Evolutionary conservation across 64 coral and sea anemone genomes (phyloP), one percentile per base, ranked within the genome.

Genomic region (Acropora tenuis): DNA sequence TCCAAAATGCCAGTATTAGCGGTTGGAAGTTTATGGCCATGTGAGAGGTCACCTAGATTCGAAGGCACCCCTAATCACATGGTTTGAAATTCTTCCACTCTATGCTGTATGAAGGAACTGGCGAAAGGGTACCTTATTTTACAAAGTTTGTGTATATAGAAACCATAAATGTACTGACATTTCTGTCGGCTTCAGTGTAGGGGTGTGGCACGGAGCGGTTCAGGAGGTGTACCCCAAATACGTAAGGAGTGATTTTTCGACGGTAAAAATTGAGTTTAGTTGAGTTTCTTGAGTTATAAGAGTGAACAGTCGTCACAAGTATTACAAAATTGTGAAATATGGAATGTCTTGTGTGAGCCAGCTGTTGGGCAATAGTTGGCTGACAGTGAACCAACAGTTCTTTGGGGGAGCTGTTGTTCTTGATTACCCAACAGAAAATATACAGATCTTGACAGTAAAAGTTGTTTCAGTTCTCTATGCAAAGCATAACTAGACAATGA

Each of bases 1-100:
- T 97, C 95, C 95, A 97, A 80, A 97, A 97, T 41, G 95, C 95
- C 52, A 97, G 49, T 82, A 89, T 93, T 3, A 84, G 80, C 3
- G 95, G 92, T 48, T 97, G 67, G 20, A 83, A 97, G 9, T 94
- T 90, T 42, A 47, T 76, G 5, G 88, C 88, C 77, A 97, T 84
- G 71, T 74, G 45, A 10, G 78, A 73, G 47, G 72, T 83, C 5
- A 55, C 55, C n/a, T 94, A 69, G 4, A 97, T 76, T 15, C 88
- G 82, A 41, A 97, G 40, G 79, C 88, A 97, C 17, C 3, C 45
- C 40, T 89, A 79, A 16, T 91, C 69, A 1, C 17, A 41, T 41
- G 15, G 45, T 19, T 44, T 63, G 61, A 93, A 96, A 1, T 40
- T 59, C 47, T 76, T 86, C 95, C 95, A 96, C 30, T 79, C 89